Base-by-base conservation (phyloP, 2,113 vertebrate genomes). In the Eulacestoma nigropectus region DNA sequence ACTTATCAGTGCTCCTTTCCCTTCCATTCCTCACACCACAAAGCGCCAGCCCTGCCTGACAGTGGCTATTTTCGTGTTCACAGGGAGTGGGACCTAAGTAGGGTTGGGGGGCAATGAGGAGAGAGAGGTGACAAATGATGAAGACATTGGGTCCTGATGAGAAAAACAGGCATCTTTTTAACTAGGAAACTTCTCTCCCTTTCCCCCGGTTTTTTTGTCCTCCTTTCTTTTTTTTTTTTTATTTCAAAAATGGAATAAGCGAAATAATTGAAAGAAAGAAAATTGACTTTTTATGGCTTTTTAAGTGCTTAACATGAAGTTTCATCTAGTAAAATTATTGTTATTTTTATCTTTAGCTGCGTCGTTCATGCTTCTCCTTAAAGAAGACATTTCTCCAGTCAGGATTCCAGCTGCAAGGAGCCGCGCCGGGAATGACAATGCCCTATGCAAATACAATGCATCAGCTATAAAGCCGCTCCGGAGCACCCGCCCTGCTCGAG, bases 291-390 rank as follows among this genome's bases (percentile, higher is more conserved):
- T 97, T 96, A 96, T 96, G 95, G 96, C 95, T 91, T 97, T 95
- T 96, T 97, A 97, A 97, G 96, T 95, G 95, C 95, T 96, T 97
- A 91, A 93, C 97, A 96, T 84, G 96, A 97, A 97, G 90, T 90
- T 96, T 96, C 97, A 97, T 97, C 93, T 91, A 76, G 89, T 75
- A 93, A 96, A 96, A 96, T 95, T 92, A 97, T 96, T 91, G 92
- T 94, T 97, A 95, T 97, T 97, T 97, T 97, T 97, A 97, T 97
- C 96, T 96, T 90, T 89, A 94, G 94, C 95, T 96, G 93, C 3
- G 3, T 62, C 30, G 32, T 84, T 96, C 93, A 63, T 94, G 96
- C 82, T 87, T 95, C 95, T 95, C 94, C 90, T 93, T 93, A 76
- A 81, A 93, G 94, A 91, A 95, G 94, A 82, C 78, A 90, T 93